Evolutionary conservation across 2,888 invertebrate genomes (phyloP).

Genomic region (Drosophila macrothrix): DNA sequence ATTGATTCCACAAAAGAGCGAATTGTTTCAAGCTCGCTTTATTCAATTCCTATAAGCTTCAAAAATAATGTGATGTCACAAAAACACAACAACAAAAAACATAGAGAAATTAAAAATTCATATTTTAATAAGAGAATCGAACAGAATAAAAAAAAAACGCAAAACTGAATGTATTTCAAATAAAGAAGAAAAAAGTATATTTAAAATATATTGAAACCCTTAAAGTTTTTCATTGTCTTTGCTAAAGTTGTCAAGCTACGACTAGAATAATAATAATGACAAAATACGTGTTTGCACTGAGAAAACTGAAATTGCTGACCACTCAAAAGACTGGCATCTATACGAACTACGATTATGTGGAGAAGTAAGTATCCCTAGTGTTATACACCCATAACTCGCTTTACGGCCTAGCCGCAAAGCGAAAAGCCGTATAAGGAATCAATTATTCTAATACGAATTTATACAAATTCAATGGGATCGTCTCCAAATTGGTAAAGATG

Average conservation of each 20-base stretch:
- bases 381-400: no score
- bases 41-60: slow-evolving; percentile 53
- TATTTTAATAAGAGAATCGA: slow-evolving; percentile 64
- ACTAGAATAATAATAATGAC: slow-evolving; percentile 29
- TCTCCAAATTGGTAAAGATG: no score
- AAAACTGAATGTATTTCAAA: slow-evolving; percentile 42
- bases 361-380: slow-evolving; percentile 59
- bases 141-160: slow-evolving; percentile 9
- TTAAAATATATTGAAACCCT: not conserved
- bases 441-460: no score
- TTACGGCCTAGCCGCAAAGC: no score
- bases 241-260: slow-evolving; percentile 16
- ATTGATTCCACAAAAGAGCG: slow-evolving; percentile 43
- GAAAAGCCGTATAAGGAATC: no score
- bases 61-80: slow-evolving; percentile 66
- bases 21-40: slow-evolving; percentile 32
- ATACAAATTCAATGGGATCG: no score
- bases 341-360: slow-evolving; percentile 36
- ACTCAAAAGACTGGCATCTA: slow-evolving; percentile 5
- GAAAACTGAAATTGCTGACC: slow-evolving; percentile 2
- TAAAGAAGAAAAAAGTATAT: slow-evolving; percentile 21
- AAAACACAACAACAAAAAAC: not conserved
- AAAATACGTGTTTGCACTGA: slow-evolving; percentile 18
- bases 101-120: slow-evolving; percentile 42
- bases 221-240: slow-evolving; percentile 7